Evolutionary conservation across 2,113 vertebrate species (phyloP), one percentile per base, ranked within the genome.

Genomic region (Numida meleagris): DNA sequence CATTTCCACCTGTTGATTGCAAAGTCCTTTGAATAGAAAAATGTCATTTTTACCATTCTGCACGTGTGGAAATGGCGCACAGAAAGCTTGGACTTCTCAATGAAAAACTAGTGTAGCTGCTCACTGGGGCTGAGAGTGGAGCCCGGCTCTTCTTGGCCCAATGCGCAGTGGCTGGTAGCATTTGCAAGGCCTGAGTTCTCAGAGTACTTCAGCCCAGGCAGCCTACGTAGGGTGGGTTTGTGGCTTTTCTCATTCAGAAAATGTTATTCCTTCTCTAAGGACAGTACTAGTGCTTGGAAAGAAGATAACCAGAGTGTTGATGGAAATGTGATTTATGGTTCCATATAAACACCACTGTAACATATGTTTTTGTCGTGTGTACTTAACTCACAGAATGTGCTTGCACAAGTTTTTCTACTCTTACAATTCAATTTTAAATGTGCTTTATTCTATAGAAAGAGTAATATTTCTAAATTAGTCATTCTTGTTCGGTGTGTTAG

Each of bases 1-100:
- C 31, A 24, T 78, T 83, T 92, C 71, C 33, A 82, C 65, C 67
- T 93, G 90, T 88, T 95, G 94, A 73, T 85, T 17, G 16, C 10
- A 23, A 90, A 82, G 61, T 12, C 24, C 36, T 83, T 59, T 57
- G 27, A 57, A 20, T 27, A 80, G 55, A 62, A 84, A 88, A 86
- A 66, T 71, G 5, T 3, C 6, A 3, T 53, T 61, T 33, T 62
- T 70, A 10, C 12, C 6, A 5, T 84, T 68, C 50, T 75, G 29
- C 25, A 42, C 27, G 6, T 42, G 13, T 72, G 43, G 61, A 93
- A 97, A 82, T 13, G 25, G 38, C 27, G 13, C 38, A 65, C 24
- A 38, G 7, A 43, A 76, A 74, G 38, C 3, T 85, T 76, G 34
- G 29, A 10, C 8, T 70, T 77, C 13, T 29, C 8, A 57, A 3